These are phyloP conservation scores for Edolisoma coerulescens DNA, from an alignment of 2,113 vertebrate genomes.

Conservation along the genomic window DNA sequence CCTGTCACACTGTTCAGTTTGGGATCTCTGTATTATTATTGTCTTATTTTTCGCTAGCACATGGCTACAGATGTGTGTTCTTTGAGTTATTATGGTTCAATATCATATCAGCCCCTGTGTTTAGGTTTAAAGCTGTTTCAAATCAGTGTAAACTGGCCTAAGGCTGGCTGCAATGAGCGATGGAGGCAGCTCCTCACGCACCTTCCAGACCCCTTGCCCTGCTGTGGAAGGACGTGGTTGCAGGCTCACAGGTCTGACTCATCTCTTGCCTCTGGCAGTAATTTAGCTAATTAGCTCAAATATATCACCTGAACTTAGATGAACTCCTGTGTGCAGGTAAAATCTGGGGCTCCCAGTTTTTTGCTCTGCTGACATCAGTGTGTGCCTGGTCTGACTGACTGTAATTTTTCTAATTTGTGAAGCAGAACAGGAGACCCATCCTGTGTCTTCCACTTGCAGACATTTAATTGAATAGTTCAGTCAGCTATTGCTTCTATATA, in stretches of 20 bases:
- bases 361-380: neutral
- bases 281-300: neutral
- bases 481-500: neutral
- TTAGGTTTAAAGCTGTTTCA: neutral
- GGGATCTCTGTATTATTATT: neutral
- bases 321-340: neutral
- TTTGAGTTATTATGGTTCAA: neutral
- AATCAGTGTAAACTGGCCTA: neutral
- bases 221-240: neutral
- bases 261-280: neutral
- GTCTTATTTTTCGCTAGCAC: fast-evolving
- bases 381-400: fast-evolving
- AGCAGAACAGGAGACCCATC: neutral
- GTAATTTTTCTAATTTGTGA: neutral
- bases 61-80: neutral
- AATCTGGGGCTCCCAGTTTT: neutral
- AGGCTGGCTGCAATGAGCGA: neutral
- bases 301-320: neutral
- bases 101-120: neutral
- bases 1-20: neutral
- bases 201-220: fast-evolving
- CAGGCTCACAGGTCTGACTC: neutral
- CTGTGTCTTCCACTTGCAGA: neutral
- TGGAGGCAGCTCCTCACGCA: fast-evolving
- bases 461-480: neutral